Evolutionary conservation across 2,888 invertebrate species (phyloP), one percentile per base, ranked within the genome.

Genomic region (Lochmaea crataegi): DNA sequence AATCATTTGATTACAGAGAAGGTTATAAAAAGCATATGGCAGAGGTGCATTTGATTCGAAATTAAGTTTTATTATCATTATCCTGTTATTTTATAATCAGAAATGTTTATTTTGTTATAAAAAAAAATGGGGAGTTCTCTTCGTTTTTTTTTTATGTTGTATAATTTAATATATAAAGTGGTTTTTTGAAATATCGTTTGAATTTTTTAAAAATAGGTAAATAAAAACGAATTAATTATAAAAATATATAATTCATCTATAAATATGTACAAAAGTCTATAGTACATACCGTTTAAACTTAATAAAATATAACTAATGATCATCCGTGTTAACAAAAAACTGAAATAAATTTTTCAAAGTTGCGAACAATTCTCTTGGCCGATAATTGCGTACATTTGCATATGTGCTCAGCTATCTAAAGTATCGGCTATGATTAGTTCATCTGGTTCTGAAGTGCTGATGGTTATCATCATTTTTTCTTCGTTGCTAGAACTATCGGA

Each of bases 401-500:
- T 38, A 60, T 60, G 73, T 67, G 88, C 68, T 91, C 92, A 11
- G 87, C 88, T 82, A 78, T 85, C 87, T 77, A 86, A 79, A 61
- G 85, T 86, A 82, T 85, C 87, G n/a, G 85, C 87, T 77, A 85
- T 87, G 64, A 87, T 86, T 42, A 87, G 78, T 61, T 86, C 86
- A 75, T 87, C 87, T 11, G 84, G 83, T 80, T 87, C 88, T 0
- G 92, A 91, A 5, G 91, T 89, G 78, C 91, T 92, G 65, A 93
- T 91, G 7, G 92, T 92, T 7, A 93, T 90, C 89, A 94, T 93
- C 90, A 94, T 93, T 84, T 94, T 93, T 79, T 93, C 93, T 79
- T 93, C 93, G 78, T 91, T 91, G 77, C 93, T 93, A 14, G 87
- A 87, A 74, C 92, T 93, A 80, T 93, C 93, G 0, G 93, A 92